phyloP scores from a whole-genome alignment of 2,113 vertebrate genomes.

The Xenopus borealis region DNA sequence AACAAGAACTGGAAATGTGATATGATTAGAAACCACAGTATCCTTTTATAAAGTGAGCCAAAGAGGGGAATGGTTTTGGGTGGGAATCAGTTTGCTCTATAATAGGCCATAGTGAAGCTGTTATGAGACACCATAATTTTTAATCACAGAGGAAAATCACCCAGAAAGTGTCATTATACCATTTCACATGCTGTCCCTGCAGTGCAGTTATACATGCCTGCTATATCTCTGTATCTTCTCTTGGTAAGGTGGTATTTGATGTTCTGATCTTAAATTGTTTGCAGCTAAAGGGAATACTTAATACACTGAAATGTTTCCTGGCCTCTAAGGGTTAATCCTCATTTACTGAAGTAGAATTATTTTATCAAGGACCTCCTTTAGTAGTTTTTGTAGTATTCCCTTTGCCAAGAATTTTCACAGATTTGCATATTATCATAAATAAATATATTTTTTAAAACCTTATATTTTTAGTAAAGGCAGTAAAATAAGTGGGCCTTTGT shows the following conservation, averaged over 20 bases:
- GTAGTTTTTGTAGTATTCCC: too few relatives aligned
- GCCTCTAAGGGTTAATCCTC: not conserved
- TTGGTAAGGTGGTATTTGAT: not conserved
- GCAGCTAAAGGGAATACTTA: too few relatives aligned
- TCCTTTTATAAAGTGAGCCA: not conserved
- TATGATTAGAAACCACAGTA: not conserved
- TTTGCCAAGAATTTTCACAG: too few relatives aligned
- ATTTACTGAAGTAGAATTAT: not conserved
- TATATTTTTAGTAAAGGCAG: too few relatives aligned
- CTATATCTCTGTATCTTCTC: not conserved
- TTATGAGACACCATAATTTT: slow-evolving; percentile 34
- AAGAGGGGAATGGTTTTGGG: slow-evolving; percentile 6
- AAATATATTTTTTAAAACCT: too few relatives aligned
- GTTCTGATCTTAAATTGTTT: slow-evolving; percentile 10
- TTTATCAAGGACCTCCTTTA: too few relatives aligned
- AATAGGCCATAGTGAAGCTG: slow-evolving; percentile 28
- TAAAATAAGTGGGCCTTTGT: too few relatives aligned
- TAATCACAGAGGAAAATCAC: slow-evolving; percentile 42
- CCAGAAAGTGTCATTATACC: slow-evolving; percentile 30
- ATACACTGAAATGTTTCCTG: too few relatives aligned
- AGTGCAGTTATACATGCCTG: slow-evolving; percentile 13
- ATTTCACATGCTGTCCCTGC: not conserved
- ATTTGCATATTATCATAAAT: too few relatives aligned
- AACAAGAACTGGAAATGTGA: not conserved
- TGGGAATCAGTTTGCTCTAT: slow-evolving; percentile 32